Conservation (phyloP, 2,797 vertebrate species). For the Coregonus ussuriensis region DNA sequence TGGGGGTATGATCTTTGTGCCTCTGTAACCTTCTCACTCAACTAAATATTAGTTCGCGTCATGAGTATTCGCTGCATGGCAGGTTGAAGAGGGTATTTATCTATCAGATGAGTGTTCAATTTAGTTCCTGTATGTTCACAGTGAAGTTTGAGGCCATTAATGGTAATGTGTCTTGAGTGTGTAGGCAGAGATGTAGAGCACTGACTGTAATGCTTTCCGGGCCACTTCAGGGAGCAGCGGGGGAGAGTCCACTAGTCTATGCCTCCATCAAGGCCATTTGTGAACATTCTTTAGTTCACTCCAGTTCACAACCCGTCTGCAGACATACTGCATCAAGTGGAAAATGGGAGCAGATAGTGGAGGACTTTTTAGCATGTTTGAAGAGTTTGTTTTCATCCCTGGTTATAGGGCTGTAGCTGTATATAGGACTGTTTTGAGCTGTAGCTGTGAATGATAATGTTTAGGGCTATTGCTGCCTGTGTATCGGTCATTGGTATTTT, state of each 20-base stretch:
- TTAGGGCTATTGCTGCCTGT: too few species aligned
- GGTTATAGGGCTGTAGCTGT: neutral
- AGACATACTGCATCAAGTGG: slow-evolving; percentile 42
- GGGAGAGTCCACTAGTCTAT: slow-evolving; percentile 48
- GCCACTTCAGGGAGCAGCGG: slow-evolving; percentile 39
- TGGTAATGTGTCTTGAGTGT: slow-evolving; percentile 25
- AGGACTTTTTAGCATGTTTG: slow-evolving; percentile 25
- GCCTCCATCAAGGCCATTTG: slow-evolving; percentile 63
- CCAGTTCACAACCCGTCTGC: slow-evolving; percentile 49
- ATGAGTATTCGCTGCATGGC: neutral
- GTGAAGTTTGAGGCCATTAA: slow-evolving; percentile 21
- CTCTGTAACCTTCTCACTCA: neutral
- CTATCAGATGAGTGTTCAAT: neutral
- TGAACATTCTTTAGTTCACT: slow-evolving; percentile 55
- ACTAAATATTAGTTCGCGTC: slow-evolving; percentile 22
- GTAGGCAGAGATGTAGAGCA: slow-evolving; percentile 34
- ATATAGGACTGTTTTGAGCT: too few species aligned
- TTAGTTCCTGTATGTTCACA: slow-evolving; percentile 17
- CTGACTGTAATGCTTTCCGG: slow-evolving; percentile 47
- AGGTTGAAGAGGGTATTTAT: slow-evolving; percentile 21
- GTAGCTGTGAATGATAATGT: too few species aligned
- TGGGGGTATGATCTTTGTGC: too few species aligned
- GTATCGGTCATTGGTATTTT: too few species aligned
- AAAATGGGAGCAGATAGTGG: slow-evolving; percentile 39
- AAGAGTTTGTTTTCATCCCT: neutral